Evolutionary conservation across 2,113 vertebrate species (phyloP).

Genomic region (Anoplopoma fimbria): DNA sequence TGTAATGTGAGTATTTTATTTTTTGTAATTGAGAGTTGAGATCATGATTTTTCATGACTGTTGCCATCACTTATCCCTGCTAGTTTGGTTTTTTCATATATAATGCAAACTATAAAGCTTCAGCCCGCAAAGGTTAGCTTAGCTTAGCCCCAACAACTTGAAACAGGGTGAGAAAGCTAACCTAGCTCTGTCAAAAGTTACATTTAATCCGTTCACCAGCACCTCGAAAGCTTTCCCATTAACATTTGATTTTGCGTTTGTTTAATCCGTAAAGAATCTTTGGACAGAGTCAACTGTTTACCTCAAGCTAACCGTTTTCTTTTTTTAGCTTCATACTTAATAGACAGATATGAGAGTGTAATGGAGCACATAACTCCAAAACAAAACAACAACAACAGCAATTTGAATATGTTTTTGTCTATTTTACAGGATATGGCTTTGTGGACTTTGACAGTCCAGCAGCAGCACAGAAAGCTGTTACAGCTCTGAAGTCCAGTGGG

Average conservation of each 20-base stretch:
- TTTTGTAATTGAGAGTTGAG: not conserved
- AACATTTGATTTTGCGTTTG: not conserved
- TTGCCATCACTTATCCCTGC: not conserved
- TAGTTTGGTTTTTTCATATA: not conserved
- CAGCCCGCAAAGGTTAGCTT: not conserved
- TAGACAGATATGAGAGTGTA: not conserved
- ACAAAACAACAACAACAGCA: not conserved
- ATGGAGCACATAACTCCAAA: not conserved
- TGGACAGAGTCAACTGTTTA: not conserved
- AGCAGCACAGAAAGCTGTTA: conserved; percentile 93
- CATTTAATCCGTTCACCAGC: not conserved
- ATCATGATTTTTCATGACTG: not conserved
- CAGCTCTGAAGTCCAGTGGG: conserved; percentile 91
- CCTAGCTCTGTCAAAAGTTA: not conserved
- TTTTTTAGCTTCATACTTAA: not conserved
- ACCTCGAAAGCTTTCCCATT: not conserved
- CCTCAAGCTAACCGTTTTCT: not conserved
- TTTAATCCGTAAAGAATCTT: not conserved
- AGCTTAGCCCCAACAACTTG: not conserved
- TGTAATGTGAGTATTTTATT: too few species aligned
- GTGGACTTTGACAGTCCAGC: conserved; percentile 95
- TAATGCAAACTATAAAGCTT: not conserved
- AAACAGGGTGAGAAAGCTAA: not conserved
- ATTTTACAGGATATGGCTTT: conserved; percentile 89
- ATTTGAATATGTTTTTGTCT: conserved; percentile 19